A percentile compares a stretch with the other conserved stretches of the same genome.
These are phyloP conservation scores for Hemithea aestivaria DNA, from an alignment of 2,888 invertebrate genomes.

Conservation along the genomic window DNA sequence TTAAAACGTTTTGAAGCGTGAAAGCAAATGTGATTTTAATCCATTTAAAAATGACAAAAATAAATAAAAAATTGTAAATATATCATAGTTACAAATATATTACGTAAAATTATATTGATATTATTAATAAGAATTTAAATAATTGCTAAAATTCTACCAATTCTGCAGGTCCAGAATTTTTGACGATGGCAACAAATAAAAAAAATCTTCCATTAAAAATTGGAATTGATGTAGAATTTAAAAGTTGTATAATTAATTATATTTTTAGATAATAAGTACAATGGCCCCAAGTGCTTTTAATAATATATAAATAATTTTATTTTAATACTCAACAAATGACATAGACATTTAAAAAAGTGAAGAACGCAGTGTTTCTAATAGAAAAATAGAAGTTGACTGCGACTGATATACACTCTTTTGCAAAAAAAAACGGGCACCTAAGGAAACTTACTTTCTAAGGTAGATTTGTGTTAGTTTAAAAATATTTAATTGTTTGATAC, in stretches of 20 bases:
- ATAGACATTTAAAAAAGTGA: no score
- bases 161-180: constrained; percentile 61
- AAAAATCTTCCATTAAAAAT: constrained; percentile 48
- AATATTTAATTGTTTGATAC: no score
- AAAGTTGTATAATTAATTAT: constrained; percentile 2
- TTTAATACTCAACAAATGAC: constrained; percentile 3
- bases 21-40: no score
- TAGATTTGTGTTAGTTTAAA: no score
- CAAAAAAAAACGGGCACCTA: no score
- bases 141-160: constrained; percentile 20
- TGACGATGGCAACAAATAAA: constrained; percentile 27
- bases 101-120: constrained; percentile 8
- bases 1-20: constrained; percentile 1
- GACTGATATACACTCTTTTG: no score
- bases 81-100: no score
- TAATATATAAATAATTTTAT: constrained; percentile 21
- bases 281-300: constrained; percentile 44
- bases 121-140: constrained; percentile 6
- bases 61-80: no score
- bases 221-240: constrained; percentile 36
- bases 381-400: no score
- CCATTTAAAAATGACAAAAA: no score
- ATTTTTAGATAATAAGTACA: constrained; percentile 25
- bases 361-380: no score
- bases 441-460: no score